phyloP scores from a whole-genome alignment of 2,888 invertebrate species.

The Himalopsyche japonica region DNA sequence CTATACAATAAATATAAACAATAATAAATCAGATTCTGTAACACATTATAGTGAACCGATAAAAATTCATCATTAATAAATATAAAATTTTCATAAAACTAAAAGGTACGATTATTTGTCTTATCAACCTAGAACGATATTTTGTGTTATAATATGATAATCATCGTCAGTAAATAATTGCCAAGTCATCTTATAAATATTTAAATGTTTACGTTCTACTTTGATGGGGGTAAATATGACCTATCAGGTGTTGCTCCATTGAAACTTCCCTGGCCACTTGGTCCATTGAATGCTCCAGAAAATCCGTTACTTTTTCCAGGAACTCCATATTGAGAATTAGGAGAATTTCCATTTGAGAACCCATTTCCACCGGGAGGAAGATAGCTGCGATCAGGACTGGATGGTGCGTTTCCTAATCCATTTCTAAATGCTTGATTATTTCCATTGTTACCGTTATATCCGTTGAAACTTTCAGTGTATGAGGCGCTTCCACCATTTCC shows the following conservation, averaged over 20 bases:
- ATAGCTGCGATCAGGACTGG: conserved; percentile 11
- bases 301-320: neutral
- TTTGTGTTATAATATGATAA: too few relatives aligned
- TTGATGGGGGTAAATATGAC: neutral
- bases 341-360: neutral
- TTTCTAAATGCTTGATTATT: conserved; percentile 10
- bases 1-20: too few relatives aligned
- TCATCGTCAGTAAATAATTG: too few relatives aligned
- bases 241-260: neutral
- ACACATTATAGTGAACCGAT: too few relatives aligned
- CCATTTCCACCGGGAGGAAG: conserved; percentile 17
- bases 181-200: too few relatives aligned
- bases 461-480: conserved; percentile 1
- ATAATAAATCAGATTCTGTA: too few relatives aligned
- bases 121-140: too few relatives aligned
- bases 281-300: too few relatives aligned
- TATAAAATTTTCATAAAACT: too few relatives aligned
- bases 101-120: too few relatives aligned
- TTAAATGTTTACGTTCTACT: too few relatives aligned
- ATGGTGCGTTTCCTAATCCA: conserved; percentile 19
- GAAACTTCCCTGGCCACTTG: neutral
- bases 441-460: conserved; percentile 10
- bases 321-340: neutral
- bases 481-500: conserved; percentile 13
- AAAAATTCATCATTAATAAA: too few relatives aligned